phyloP scores from a whole-genome alignment of 2,797 vertebrate species.

The Dendrocincla tyrannina region DNA sequence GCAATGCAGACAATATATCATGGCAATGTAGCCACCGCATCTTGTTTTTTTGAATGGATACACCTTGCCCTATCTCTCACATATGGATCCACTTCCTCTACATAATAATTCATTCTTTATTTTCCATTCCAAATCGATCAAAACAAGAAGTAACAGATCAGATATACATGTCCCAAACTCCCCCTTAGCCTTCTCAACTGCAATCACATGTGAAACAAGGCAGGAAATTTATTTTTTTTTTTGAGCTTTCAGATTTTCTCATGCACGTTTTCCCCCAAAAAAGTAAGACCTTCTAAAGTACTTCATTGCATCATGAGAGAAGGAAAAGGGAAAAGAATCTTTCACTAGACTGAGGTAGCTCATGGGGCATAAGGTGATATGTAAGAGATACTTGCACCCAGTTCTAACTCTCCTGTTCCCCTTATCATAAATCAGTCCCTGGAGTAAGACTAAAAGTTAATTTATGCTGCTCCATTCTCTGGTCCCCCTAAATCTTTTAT shows the following conservation, averaged over 20 bases:
- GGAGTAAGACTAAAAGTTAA: background rate
- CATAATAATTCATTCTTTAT: background rate
- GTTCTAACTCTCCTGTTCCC: background rate
- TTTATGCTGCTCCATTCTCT: background rate
- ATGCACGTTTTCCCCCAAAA: background rate
- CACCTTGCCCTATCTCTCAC: background rate
- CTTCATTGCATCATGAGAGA: background rate
- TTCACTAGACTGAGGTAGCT: background rate
- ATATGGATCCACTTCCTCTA: background rate
- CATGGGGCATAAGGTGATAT: accelerated
- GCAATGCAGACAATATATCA: background rate
- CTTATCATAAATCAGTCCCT: background rate
- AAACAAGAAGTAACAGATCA: background rate
- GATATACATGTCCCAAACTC: background rate
- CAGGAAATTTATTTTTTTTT: background rate
- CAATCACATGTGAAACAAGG: background rate
- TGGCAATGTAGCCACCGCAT: background rate
- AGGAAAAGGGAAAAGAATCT: background rate
- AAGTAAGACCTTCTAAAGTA: background rate
- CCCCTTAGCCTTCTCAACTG: background rate
- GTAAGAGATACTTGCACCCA: background rate
- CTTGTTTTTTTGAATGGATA: background rate
- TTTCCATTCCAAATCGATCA: background rate
- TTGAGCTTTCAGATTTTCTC: background rate
- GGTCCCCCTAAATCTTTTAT: background rate